Base-by-base conservation (phyloP, 2,113 vertebrate genomes). In the Apeltes quadracus region DNA sequence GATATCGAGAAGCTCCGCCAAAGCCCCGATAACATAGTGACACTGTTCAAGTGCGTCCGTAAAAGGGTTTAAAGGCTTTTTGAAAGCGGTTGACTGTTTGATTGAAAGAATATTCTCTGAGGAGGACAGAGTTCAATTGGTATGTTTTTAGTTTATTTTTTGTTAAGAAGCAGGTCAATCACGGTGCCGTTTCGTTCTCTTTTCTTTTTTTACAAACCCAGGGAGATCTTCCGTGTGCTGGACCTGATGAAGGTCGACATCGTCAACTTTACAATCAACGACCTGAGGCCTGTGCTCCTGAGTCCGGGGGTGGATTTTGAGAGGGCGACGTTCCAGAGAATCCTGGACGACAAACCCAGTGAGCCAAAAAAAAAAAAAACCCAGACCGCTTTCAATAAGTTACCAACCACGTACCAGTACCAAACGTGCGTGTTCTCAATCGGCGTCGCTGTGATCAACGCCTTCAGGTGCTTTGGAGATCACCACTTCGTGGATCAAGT, bases 231-330 rank as follows among this genome's bases (percentile, higher is more conserved):
- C 69, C 94, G 44, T 69, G 96, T 99, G 61, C 90, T 99, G 92
- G 95, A 97, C 89, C 93, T 99, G 83, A 99, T 98, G 97, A 96
- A 92, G 76, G 85, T 93, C 44, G 97, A 99, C 86, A 91, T 95
- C 89, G 92, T 95, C 67, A 98, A 98, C 84, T 94, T 93, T 61
- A 92, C 88, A 34, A 97, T 99, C 71, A 84, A 91, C 61, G 94
- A 76, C 44, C 71, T 98, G 66, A 92, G 95, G 74, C 95, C 94
- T 1, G 92, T 96, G 72, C 92, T 98, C 70, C 95, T 95, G 68
- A 93, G 79, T 46, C 93, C 96, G 29, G 84, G 96, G 78, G 94
- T 96, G 20, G 96, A 97, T 69, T 98, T 96, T 0, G 96, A 99
- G 89, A 94, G 96, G 89, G 93, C 84, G 64, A 96, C 90, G 79